A percentile compares a stretch with the other conserved stretches of the same genome.
phyloP scores from a whole-genome alignment of 1,140 invertebrate genomes.

The Halyomorpha halys region DNA sequence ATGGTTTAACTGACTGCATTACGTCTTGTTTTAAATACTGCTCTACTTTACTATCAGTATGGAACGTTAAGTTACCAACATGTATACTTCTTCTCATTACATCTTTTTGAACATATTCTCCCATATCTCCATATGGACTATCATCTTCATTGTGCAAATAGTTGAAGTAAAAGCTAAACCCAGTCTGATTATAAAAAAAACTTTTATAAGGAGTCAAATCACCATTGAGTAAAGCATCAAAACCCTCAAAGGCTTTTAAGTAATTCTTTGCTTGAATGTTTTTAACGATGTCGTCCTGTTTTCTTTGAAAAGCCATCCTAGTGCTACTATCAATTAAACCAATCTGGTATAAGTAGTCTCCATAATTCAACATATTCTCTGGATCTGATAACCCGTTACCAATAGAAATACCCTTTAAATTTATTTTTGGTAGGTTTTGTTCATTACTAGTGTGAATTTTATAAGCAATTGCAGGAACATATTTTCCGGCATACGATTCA shows the following conservation, averaged over 20 bases:
- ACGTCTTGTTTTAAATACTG: conserved; percentile 61
- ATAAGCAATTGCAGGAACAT: conserved; percentile 58
- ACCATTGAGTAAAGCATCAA: conserved; percentile 20
- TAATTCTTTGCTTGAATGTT: conserved; percentile 22
- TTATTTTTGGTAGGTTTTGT: conserved; percentile 46
- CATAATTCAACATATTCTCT: conserved; percentile 64
- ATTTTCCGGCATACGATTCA: conserved; percentile 74
- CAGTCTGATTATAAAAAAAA: conserved; percentile 22
- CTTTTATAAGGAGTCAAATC: conserved; percentile 19
- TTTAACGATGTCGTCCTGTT: conserved; percentile 20
- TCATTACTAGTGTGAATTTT: conserved; percentile 61
- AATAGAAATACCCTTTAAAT: conserved; percentile 60
- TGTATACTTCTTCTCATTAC: conserved; percentile 61
- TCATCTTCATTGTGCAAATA: conserved; percentile 13
- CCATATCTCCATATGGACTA: conserved; percentile 8
- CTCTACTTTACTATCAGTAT: conserved; percentile 44
- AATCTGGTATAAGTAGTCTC: conserved; percentile 68
- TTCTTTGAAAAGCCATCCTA: conserved; percentile 30
- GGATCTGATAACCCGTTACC: conserved; percentile 79
- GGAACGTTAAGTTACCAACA: conserved; percentile 58
- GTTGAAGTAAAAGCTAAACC: conserved; percentile 21
- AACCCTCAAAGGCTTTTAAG: conserved; percentile 27
- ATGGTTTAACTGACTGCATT: conserved; percentile 68
- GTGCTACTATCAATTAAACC: conserved; percentile 42
- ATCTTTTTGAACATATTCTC: conserved; percentile 40